Conservation (phyloP, 2,888 invertebrate species). For the Shargacucullia verbasci region DNA sequence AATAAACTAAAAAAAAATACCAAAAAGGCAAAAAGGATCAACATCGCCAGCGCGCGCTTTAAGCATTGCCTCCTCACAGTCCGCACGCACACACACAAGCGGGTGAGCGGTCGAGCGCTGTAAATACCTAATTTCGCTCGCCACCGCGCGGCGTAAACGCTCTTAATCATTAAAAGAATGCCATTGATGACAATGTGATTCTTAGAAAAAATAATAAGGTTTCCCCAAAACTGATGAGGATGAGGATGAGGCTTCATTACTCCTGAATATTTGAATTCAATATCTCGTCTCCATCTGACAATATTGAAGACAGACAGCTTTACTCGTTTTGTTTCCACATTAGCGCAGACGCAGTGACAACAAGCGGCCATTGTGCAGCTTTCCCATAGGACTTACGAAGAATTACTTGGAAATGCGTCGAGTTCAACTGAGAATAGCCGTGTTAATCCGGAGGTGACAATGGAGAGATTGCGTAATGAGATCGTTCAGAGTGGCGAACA, state of each 20-base stretch:
- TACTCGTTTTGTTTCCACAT: neutral
- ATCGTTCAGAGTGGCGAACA: neutral
- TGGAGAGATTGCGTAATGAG: neutral
- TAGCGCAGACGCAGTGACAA: neutral
- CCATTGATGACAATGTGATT: neutral
- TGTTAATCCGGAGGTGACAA: neutral
- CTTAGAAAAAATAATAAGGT: neutral
- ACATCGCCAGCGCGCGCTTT: no score
- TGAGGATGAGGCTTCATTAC: no score
- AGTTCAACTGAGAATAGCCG: neutral
- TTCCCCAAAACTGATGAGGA: no score
- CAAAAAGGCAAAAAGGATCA: no score
- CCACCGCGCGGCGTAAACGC: no score
- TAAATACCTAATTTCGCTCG: no score
- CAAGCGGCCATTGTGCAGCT: neutral
- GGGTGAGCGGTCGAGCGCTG: no score
- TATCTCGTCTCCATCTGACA: neutral
- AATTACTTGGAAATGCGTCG: neutral
- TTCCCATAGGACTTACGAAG: neutral
- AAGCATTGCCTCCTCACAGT: no score
- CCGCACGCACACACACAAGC: no score
- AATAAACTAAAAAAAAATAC: no score
- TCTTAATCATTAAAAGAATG: neutral
- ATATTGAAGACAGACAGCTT: slow-evolving; percentile 1
- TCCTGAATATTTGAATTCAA: neutral